Evolutionary conservation across 2,888 invertebrate species (phyloP), one percentile per base, ranked within the genome.

Genomic region (Amphipoea lucens): DNA sequence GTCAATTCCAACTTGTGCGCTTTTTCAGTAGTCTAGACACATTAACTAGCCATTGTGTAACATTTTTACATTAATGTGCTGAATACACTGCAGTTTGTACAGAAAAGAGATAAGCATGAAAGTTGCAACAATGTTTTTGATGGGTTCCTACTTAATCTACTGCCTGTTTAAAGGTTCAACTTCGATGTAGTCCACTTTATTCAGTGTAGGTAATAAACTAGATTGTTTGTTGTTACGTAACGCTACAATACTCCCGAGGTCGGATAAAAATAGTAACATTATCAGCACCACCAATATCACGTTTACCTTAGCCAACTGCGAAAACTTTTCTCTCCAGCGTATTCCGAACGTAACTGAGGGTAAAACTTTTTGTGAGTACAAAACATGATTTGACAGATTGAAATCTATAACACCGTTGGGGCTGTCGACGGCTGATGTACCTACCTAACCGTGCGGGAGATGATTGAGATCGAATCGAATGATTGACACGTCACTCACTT

Each of bases 11-110:
- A 92, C 89, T 91, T 88, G 91, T 90, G 90, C 81, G 86, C 90
- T 92, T 92, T 93, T 93, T 92, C 91, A 87, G 77, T 65, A 88
- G 93, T 94, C 94, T 94, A 94, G 94, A 94, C 94, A 82, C 92
- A 91, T 93, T 92, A 91, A 92, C 86, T 81, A 77, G 87, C 87
- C 67, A 82, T 86, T 86, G 87, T 84, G 84, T 82, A 77, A 77
- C 68, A 86, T 86, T 84, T 86, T 84, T 82, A 84, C 87, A 84
- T 84, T 87, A 87, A 86, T 87, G 77, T 79, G 66, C 68, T 77
- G 65, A 69, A 80, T 82, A 51, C 57, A 45, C 70, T 78, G 71
- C 70, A 79, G 67, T 87, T 81, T 74, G 36, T 78, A 76, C 70
- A 62, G 57, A 60, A 80, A 65, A 66, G 57, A 77, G 63, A 65